A percentile compares a stretch with the other conserved stretches of the same genome.
Evolutionary conservation across 2,113 vertebrate genomes (phyloP).

Genomic region (Larimichthys crocea): DNA sequence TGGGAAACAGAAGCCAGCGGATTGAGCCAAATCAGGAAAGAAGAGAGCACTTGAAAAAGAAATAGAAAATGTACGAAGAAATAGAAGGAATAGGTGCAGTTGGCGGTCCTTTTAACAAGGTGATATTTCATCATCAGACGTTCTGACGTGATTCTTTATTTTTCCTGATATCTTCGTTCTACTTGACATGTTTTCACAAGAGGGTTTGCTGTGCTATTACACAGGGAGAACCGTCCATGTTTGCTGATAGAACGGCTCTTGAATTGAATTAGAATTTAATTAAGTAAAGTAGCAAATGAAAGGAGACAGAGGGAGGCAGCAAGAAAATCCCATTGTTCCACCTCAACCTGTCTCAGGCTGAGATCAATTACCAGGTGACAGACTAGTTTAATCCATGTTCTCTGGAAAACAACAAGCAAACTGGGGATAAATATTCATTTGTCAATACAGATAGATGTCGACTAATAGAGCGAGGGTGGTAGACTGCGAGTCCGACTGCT

Average conservation of each 20-base stretch:
- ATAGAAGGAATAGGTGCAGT: background rate
- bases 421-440: constrained; percentile 57
- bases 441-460: constrained; percentile 48
- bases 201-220: constrained; percentile 27
- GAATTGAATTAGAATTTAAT: constrained; percentile 68
- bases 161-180: constrained; percentile 37
- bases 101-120: constrained; percentile 13
- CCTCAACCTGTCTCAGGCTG: constrained; percentile 50
- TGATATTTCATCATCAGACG: constrained; percentile 58
- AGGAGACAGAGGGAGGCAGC: constrained; percentile 44
- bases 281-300: constrained; percentile 61
- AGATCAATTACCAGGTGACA: constrained; percentile 56
- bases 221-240: constrained; percentile 31
- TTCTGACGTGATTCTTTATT: constrained; percentile 42
- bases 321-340: constrained; percentile 62
- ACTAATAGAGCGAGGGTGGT: background rate
- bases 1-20: constrained; percentile 20
- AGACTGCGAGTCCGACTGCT: background rate
- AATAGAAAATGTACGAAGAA: background rate
- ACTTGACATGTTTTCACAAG: constrained; percentile 24
- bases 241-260: constrained; percentile 49
- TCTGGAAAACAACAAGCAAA: constrained; percentile 50
- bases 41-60: background rate
- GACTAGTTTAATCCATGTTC: constrained; percentile 61
- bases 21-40: constrained; percentile 16